Evolutionary conservation across 2,113 vertebrate genomes (phyloP), one percentile per base, ranked within the genome.

Genomic region (Mesitornis unicolor): DNA sequence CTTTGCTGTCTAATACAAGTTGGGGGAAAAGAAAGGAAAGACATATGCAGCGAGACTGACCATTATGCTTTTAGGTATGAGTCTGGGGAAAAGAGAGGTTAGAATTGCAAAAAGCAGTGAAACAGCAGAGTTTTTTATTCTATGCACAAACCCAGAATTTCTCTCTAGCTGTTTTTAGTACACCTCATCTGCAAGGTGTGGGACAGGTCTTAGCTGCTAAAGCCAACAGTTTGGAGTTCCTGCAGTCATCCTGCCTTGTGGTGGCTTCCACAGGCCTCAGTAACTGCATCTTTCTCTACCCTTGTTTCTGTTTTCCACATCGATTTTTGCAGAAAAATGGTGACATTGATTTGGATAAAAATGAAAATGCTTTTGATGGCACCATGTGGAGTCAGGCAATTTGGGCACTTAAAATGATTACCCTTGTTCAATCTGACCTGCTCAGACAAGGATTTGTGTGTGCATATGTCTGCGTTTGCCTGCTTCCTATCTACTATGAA

Each of bases 261-360:
- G 54, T 54, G 50, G 6, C 18, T 88, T 93, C 60, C 51, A 56
- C 24, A 21, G 29, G 15, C 17, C 31, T 93, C 47, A 74, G 59
- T 57, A 86, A 54, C 54, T 35, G 13, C 40, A 20, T 51, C 79
- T 93, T 74, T 59, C 51, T 84, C 71, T 67, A 22, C 21, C 5
- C 33, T 51, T 84, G 10, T 38, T 84, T 85, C 40, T 83, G 5
- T 92, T 92, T 93, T 87, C 40, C 35, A 40, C 77, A 70, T 84
- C 0, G 33, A 89, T 95, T 95, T 96, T 93, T 74, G 65, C 38
- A 90, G 79, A 63, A 90, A 93, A 92, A 80, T 40, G 17, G 64
- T 93, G 88, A 94, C 80, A 95, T 74, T 89, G 94, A 93, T 95
- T 96, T 92, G 88, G 86, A 92, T 93, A 89, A 95, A 95, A 96